Conservation (phyloP, 2,888 invertebrate species). For the Scelioninae gen. 2 region DNA sequence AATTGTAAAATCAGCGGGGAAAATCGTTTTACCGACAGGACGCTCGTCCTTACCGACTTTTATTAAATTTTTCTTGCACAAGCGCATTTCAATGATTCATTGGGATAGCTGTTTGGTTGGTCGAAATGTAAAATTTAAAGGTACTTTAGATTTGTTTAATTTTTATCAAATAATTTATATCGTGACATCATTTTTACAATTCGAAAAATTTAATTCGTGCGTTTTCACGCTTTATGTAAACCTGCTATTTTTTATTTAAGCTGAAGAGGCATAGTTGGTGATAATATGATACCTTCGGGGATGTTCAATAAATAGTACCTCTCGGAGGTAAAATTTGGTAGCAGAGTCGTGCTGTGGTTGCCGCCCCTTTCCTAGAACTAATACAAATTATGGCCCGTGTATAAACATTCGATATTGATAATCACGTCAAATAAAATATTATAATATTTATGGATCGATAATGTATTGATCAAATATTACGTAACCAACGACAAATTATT, state of each 20-base stretch:
- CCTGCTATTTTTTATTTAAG: conserved; percentile 60
- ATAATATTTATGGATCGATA: conserved; percentile 9
- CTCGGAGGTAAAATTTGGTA: conserved; percentile 71
- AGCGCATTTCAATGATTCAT: no score
- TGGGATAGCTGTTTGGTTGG: no score
- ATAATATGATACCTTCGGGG: conserved; percentile 73
- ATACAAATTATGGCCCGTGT: conserved; percentile 72
- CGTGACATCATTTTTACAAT: no score
- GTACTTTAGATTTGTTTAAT: no score
- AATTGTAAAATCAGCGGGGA: no score
- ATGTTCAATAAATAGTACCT: conserved; percentile 75
- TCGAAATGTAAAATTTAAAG: no score
- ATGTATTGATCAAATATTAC: not conserved
- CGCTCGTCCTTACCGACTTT: no score
- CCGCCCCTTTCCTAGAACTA: conserved; percentile 71
- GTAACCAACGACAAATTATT: not conserved
- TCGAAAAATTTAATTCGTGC: no score
- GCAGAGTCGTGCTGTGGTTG: conserved; percentile 74
- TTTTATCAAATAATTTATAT: no score
- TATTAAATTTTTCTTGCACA: no score
- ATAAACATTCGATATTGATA: conserved; percentile 72
- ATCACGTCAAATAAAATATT: conserved; percentile 42
- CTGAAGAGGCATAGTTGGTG: conserved; percentile 56
- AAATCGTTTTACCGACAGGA: no score
- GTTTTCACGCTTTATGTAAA: no score